These are phyloP conservation scores for Drosophila meridiana DNA, from an alignment of 2,888 invertebrate species.

Conservation along the genomic window DNA sequence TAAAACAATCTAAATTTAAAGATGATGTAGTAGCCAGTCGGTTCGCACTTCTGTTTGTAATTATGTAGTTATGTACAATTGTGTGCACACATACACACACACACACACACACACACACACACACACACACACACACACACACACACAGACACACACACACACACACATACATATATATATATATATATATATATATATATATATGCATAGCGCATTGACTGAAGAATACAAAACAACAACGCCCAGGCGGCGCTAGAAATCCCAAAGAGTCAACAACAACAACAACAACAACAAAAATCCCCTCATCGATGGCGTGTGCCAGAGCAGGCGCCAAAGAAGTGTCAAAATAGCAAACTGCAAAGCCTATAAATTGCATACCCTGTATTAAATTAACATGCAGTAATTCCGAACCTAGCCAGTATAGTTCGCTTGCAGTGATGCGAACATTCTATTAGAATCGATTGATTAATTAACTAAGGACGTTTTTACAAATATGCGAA, in stretches of 20 bases:
- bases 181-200: conserved; percentile 1
- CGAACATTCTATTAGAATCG: too few relatives aligned
- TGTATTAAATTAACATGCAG: neutral
- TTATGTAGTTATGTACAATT: conserved; percentile 18
- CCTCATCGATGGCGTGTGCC: conserved; percentile 45
- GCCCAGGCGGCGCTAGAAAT: conserved; percentile 54
- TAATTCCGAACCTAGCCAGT: too few relatives aligned
- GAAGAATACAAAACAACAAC: conserved; percentile 48
- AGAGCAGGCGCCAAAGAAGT: conserved; percentile 36
- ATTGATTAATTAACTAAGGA: too few relatives aligned
- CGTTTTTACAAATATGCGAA: too few relatives aligned
- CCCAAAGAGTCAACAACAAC: conserved; percentile 42
- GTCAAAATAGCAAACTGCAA: conserved; percentile 11
- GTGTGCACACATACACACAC: neutral
- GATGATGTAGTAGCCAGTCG: conserved; percentile 71
- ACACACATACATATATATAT: too few relatives aligned
- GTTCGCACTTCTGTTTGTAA: conserved; percentile 62
- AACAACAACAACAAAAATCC: conserved; percentile 24
- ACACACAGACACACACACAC: too few relatives aligned
- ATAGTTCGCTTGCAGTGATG: too few relatives aligned
- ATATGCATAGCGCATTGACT: conserved; percentile 15
- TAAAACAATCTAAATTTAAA: conserved; percentile 77
- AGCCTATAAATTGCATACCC: neutral
- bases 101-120: too few relatives aligned
- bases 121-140: too few relatives aligned